phyloP scores from a whole-genome alignment of 2,113 vertebrate genomes.

The Catharus bicknelli region DNA sequence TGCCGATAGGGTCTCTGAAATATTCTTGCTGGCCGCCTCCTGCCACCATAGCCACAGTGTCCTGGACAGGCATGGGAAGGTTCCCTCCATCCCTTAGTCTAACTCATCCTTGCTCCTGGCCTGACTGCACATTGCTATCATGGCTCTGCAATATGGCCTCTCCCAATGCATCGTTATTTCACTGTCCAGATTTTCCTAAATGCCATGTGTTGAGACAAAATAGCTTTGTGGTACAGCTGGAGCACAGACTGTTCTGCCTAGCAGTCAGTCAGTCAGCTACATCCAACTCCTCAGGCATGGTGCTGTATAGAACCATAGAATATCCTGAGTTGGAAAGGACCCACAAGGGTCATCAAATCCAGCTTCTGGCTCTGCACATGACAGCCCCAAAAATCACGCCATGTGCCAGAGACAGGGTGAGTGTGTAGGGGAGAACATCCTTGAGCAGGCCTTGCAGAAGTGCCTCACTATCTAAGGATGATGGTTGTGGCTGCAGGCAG shows the following conservation, averaged over 20 bases:
- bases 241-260: neutral
- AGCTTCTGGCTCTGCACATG: neutral
- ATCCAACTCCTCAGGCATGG: fast-evolving
- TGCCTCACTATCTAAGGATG: neutral
- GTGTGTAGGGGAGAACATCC: neutral
- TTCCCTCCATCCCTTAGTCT: neutral
- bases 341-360: neutral
- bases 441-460: neutral
- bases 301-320: neutral
- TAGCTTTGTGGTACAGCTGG: neutral
- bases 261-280: neutral
- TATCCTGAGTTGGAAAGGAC: neutral
- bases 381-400: neutral
- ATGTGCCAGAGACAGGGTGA: neutral
- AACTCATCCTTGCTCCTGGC: neutral
- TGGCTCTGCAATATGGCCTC: neutral
- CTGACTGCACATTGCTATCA: neutral
- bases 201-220: neutral
- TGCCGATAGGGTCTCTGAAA: neutral
- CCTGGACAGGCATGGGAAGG: neutral
- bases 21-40: neutral
- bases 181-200: neutral
- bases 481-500: fast-evolving
- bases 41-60: fast-evolving
- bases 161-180: neutral